Evolutionary conservation across 2,113 vertebrate species (phyloP), one percentile per base, ranked within the genome.

Genomic region (Charadrius vociferus): DNA sequence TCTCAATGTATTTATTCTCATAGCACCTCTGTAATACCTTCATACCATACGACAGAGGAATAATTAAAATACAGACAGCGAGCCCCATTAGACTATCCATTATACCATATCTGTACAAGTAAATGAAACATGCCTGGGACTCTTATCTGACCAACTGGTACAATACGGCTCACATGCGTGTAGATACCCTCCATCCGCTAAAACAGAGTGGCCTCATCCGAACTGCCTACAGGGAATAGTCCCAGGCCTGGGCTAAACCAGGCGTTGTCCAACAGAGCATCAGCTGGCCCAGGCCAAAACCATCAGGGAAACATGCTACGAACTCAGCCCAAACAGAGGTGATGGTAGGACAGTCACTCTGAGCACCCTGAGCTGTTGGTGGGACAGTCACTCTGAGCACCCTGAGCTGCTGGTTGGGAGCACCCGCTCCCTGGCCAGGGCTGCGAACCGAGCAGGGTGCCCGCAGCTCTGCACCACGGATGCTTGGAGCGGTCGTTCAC

Each of bases 381-480:
- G 61, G 49, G 66, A 53, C 22, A 23, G 55, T 23, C 43, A 58
- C 34, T 27, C 23, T 24, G 66, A 79, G 36, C 66, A 70, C 24
- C 41, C 55, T 19, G 34, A 68, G 34, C 34, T 58, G 45, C 21
- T 2, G 0, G 58, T 43, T 53, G 50, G 43, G 67, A 88, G 18
- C 34, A 70, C 39, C 13, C 0, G 0, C 7, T 81, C 41, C 34
- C n/a, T 4, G 0, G 22, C 9, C 1, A 0, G 55, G 22, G 37
- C 34, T 68, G 55, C 0, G 1, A 16, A 45, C 0, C 0, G 59
- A 50, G 45, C 52, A 32, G 26, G n/a, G 30, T 4, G 1, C 41
- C 59, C 4, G 1, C 47, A 77, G 32, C 32, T 34, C n/a, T 43
- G 19, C 65, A 18, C 30, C 10, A 6, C 2, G 0, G 70, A 62